Evolutionary conservation across 2,113 vertebrate species (phyloP), one percentile per base, ranked within the genome.

Genomic region (Phaethornis superciliosus): DNA sequence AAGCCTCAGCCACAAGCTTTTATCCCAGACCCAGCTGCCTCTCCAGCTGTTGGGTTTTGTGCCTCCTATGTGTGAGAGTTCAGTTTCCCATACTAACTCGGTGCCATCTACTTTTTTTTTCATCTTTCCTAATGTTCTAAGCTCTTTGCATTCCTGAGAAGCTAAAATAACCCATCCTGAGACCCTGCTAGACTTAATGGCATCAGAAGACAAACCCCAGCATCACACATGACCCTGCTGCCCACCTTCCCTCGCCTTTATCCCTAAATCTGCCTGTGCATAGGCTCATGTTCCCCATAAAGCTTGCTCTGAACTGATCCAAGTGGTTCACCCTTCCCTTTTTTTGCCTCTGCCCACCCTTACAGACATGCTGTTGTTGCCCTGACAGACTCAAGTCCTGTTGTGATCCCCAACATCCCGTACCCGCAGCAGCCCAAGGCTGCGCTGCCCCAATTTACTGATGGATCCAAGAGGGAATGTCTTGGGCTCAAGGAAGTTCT

Each of bases 341-440:
- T 23, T 12, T 5, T 51, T 17, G 8, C 71, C 59, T 63, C 35
- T 20, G 32, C n/a, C 42, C 33, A 75, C 47, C 46, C 52, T 23
- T 12, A 15, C 0, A 1, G 67, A 70, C 55, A 33, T 0, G 0
- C 44, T 22, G 35, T 0, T 40, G 32, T 16, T 28, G 12, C 11
- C 4, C 49, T 15, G 44, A 20, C n/a, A 54, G 78, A 24, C 2
- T 7, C 5, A 42, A 44, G 47, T 10, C 59, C 76, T 37, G 30
- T 2, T 37, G 30, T 2, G 2, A 18, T 5, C 32, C 7, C 3
- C 40, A 20, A 47, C n/a, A 6, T 16, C 6, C 32, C 5, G 1
- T 2, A 7, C 33, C 33, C 7, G 2, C 28, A 30, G 56, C 44
- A 88, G 54, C 32, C 83, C 63, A 13, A 35, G 76, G 72, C 13